Evolutionary conservation across 1,140 invertebrate genomes (phyloP).

Genomic region (Laupala kohalensis): DNA sequence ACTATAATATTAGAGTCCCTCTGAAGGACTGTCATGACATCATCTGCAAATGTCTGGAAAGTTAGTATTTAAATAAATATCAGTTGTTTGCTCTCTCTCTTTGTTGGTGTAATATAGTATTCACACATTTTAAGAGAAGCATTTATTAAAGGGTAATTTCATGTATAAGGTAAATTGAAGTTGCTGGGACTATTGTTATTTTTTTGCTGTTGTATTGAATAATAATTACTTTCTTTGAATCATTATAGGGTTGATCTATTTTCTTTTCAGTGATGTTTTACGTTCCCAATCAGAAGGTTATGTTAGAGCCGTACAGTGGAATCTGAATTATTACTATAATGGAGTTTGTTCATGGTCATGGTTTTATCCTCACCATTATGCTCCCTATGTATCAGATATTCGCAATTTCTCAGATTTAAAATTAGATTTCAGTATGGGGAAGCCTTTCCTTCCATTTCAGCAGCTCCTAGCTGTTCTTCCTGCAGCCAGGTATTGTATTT

Average conservation of each 20-base stretch:
- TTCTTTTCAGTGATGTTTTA: slow-evolving; percentile 50
- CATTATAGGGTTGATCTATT: no score
- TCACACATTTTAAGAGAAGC: neutral
- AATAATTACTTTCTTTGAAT: neutral
- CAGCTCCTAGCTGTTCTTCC: slow-evolving; percentile 89
- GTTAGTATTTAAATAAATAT: no score
- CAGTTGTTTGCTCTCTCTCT: no score
- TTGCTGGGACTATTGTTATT: no score
- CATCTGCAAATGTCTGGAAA: no score
- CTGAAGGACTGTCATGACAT: no score
- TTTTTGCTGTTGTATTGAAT: neutral
- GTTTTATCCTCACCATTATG: slow-evolving; percentile 91
- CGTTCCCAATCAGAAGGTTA: slow-evolving; percentile 74
- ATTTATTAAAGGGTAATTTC: neutral
- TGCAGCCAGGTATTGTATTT: slow-evolving; percentile 35
- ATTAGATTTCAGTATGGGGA: slow-evolving; percentile 66
- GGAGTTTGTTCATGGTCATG: slow-evolving; percentile 95
- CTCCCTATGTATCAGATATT: slow-evolving; percentile 90
- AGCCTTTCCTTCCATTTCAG: slow-evolving; percentile 88
- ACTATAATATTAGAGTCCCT: no score
- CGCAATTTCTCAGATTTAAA: slow-evolving; percentile 58
- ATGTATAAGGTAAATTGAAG: neutral
- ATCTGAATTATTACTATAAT: slow-evolving; percentile 90
- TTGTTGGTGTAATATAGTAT: neutral
- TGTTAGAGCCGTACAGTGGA: slow-evolving; percentile 90